A percentile compares a stretch with the other conserved stretches of the same genome.
Evolutionary conservation across 2,888 invertebrate species (phyloP).

Genomic region (Agrotis puta): DNA sequence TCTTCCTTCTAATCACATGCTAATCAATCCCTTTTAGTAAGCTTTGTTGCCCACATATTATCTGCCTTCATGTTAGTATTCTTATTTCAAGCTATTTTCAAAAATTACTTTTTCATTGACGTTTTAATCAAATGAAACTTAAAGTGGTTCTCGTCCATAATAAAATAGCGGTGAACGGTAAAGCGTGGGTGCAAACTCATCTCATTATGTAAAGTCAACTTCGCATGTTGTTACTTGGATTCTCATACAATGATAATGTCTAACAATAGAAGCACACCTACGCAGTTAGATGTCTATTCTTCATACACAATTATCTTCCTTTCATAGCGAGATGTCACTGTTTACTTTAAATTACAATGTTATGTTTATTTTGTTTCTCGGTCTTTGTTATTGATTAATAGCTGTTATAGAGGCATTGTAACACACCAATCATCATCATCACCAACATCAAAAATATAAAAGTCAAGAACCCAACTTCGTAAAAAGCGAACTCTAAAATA

Average conservation of each 20-base stretch:
- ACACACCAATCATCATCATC: background rate
- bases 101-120: background rate
- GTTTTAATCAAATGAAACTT: conserved; percentile 30
- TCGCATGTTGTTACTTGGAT: conserved; percentile 46
- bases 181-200: conserved; percentile 62
- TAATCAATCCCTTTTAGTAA: too few relatives aligned
- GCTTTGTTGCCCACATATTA: background rate
- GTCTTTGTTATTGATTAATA: conserved; percentile 10
- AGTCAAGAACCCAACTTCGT: too few relatives aligned
- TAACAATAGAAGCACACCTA: conserved; percentile 55
- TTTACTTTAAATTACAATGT: conserved; percentile 3
- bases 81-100: background rate
- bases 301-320: conserved; percentile 45
- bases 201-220: conserved; percentile 59
- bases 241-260: conserved; percentile 49
- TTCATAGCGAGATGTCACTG: conserved; percentile 25
- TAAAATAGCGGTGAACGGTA: conserved; percentile 22
- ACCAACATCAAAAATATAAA: too few relatives aligned
- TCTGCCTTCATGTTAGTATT: background rate
- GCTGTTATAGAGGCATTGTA: background rate
- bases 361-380: background rate
- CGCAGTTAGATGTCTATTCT: conserved; percentile 48
- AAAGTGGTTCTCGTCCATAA: conserved; percentile 15
- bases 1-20: too few relatives aligned
- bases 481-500: too few relatives aligned